phyloP scores from a whole-genome alignment of 2,113 vertebrate species.

The Myrmecophaga tridactyla region DNA sequence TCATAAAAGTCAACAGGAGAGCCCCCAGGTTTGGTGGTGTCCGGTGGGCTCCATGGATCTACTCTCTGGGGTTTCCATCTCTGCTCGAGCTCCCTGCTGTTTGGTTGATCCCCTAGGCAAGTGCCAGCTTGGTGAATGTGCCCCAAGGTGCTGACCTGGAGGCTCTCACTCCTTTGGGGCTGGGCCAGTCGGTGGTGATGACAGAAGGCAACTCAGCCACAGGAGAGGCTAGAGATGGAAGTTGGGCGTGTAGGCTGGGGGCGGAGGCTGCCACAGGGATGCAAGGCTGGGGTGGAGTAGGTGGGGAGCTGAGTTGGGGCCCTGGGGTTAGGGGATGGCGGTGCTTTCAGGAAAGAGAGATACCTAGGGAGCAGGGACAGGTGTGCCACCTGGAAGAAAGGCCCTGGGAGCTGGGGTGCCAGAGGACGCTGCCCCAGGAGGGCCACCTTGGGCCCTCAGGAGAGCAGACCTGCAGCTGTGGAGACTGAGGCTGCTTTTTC shows the following conservation, averaged over 20 bases:
- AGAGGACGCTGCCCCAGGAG: not conserved
- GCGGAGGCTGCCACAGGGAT: too few relatives aligned
- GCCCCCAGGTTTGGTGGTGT: rapidly evolving
- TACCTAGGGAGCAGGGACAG: not conserved
- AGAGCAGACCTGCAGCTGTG: rapidly evolving
- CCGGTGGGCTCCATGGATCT: rapidly evolving
- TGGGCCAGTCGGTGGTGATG: too few relatives aligned
- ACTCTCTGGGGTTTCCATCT: not conserved
- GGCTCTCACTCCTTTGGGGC: not conserved
- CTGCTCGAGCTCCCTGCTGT: not conserved
- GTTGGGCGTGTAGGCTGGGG: too few relatives aligned
- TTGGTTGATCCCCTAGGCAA: not conserved
- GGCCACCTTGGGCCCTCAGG: not conserved
- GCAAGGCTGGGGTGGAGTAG: not conserved
- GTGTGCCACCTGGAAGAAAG: not conserved
- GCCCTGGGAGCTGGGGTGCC: not conserved
- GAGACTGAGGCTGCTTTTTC: rapidly evolving
- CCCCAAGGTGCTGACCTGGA: not conserved
- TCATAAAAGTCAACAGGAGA: not conserved
- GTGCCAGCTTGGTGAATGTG: not conserved
- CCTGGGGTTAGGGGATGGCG: not conserved
- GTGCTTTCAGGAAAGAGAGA: not conserved
- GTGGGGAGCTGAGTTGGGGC: not conserved
- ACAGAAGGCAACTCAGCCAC: too few relatives aligned
- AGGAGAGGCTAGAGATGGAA: too few relatives aligned